Percentiles rank a stretch among this genome's conserved stretches.
Conservation (phyloP, 2,797 vertebrate species). For the Pipistrellus nathusii region DNA sequence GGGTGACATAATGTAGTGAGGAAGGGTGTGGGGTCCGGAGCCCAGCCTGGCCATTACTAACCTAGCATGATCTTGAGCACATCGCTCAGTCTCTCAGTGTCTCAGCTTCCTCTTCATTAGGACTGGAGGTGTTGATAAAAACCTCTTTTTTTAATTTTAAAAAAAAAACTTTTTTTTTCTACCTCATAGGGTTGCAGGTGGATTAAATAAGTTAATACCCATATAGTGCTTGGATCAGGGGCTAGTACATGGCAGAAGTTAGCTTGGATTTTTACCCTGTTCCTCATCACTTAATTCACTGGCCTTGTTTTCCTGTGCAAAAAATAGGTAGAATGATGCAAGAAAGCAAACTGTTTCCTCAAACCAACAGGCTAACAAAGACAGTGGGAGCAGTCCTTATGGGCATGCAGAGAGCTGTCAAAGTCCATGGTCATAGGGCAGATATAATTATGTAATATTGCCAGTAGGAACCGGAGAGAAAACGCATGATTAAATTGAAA, state of each 20-base stretch:
- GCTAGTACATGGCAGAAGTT: background rate
- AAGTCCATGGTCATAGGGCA: background rate
- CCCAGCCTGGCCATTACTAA: background rate
- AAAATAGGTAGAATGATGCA: background rate
- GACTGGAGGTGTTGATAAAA: background rate
- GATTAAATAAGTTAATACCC: background rate
- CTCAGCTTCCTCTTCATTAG: background rate
- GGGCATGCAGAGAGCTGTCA: background rate
- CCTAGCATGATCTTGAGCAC: background rate
- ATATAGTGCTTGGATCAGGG: background rate
- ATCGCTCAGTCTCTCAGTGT: background rate
- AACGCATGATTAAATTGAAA: slow-evolving; percentile 63
- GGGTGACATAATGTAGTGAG: background rate
- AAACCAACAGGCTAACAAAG: slow-evolving; percentile 36
- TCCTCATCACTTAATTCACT: background rate
- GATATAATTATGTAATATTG: slow-evolving; percentile 42
- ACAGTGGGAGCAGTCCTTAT: background rate
- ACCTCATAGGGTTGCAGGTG: background rate
- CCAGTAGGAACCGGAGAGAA: slow-evolving; percentile 53
- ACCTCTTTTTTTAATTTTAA: no score
- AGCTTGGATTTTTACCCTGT: background rate
- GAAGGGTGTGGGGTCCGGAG: background rate
- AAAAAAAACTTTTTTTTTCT: no score
- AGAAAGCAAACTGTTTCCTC: background rate
- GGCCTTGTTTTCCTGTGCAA: background rate